These are phyloP conservation scores for Odontocolon sp. DNA, from an alignment of 2,888 invertebrate species.

Conservation along the genomic window DNA sequence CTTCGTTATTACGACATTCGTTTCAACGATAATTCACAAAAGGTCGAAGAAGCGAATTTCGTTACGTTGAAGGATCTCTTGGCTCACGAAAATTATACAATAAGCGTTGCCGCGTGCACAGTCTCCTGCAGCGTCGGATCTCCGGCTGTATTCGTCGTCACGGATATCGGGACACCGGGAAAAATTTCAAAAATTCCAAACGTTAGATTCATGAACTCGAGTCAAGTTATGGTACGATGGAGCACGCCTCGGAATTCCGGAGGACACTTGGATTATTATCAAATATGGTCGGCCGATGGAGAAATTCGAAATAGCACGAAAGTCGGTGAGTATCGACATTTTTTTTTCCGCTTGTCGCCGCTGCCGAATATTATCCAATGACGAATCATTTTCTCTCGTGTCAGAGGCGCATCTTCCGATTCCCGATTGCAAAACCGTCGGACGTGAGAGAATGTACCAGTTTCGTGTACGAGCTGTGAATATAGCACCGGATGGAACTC, in stretches of 20 bases:
- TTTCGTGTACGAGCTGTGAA: constrained; percentile 80
- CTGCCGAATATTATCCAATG: neutral
- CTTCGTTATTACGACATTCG: constrained; percentile 86
- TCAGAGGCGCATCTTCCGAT: constrained; percentile 74
- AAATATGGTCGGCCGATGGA: constrained; percentile 80
- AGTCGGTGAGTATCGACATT: constrained; percentile 64
- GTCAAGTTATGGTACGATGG: constrained; percentile 82
- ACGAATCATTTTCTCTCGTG: constrained; percentile 15
- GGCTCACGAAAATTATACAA: constrained; percentile 86
- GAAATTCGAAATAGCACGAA: constrained; percentile 72
- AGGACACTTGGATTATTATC: constrained; percentile 82
- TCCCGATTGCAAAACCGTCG: constrained; percentile 77
- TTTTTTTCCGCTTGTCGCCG: neutral
- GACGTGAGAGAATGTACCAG: constrained; percentile 71
- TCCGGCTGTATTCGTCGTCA: constrained; percentile 82
- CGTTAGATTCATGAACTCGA: constrained; percentile 80
- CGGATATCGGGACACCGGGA: constrained; percentile 85
- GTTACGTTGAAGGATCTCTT: constrained; percentile 79
- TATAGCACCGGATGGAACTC: constrained; percentile 67
- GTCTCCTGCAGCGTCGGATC: constrained; percentile 85
- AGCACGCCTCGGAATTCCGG: constrained; percentile 79
- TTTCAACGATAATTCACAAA: constrained; percentile 76
- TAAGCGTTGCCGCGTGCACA: constrained; percentile 88
- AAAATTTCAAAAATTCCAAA: constrained; percentile 77
- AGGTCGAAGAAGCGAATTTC: constrained; percentile 68